Conservation (phyloP, 2,113 vertebrate species). For the Maccullochella peelii region DNA sequence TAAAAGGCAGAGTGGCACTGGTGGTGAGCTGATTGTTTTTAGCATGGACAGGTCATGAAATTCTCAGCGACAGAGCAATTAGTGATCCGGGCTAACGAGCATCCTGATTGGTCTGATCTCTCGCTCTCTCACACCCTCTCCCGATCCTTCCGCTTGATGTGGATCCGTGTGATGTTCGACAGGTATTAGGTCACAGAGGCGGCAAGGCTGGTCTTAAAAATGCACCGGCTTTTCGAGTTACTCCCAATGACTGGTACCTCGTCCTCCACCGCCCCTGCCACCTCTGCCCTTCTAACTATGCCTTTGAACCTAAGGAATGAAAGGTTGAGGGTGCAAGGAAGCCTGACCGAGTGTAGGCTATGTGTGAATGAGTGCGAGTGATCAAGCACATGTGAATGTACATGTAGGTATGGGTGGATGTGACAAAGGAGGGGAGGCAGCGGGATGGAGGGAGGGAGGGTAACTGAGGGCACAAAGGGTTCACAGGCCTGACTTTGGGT, state of each 20-base stretch:
- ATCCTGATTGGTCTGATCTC: constrained; percentile 45
- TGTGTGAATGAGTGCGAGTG: constrained; percentile 29
- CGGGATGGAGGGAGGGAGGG: neutral
- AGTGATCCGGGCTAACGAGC: constrained; percentile 44
- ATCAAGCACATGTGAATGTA: constrained; percentile 14
- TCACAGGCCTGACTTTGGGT: constrained; percentile 29
- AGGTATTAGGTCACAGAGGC: constrained; percentile 59
- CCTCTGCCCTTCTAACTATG: neutral
- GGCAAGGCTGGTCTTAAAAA: constrained; percentile 28
- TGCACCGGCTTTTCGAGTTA: constrained; percentile 29
- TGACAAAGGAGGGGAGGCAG: neutral
- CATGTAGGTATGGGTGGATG: constrained; percentile 6
- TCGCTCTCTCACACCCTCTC: constrained; percentile 13
- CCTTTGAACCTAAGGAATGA: constrained; percentile 63
- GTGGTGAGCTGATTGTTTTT: constrained; percentile 22
- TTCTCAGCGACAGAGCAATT: constrained; percentile 48
- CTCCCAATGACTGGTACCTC: constrained; percentile 47
- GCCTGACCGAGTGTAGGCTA: constrained; percentile 42
- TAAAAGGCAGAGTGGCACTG: neutral
- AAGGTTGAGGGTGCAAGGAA: constrained; percentile 39
- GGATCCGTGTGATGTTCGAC: constrained; percentile 50
- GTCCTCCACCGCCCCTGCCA: neutral
- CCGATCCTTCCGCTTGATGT: constrained; percentile 53
- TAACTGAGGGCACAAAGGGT: constrained; percentile 24
- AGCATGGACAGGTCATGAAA: constrained; percentile 52